Conservation (phyloP, 2,113 vertebrate species). For the Solea senegalensis region DNA sequence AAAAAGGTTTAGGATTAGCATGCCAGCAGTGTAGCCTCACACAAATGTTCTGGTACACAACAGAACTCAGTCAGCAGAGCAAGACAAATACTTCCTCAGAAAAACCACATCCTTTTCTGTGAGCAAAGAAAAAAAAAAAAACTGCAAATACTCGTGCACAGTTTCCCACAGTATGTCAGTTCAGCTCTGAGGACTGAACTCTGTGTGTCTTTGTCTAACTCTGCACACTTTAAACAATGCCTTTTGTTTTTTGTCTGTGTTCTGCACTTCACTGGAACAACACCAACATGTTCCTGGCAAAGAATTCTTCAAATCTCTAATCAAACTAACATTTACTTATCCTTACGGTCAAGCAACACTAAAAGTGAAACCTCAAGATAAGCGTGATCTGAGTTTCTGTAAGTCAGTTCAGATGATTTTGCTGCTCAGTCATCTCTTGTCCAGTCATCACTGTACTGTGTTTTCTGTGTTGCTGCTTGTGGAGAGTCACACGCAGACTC, state of each 20-base stretch:
- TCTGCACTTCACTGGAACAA: conserved; percentile 5
- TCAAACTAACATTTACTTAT: neutral
- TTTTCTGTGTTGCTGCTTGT: conserved; percentile 6
- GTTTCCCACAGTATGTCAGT: conserved; percentile 7
- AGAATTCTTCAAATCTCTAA: conserved; percentile 8
- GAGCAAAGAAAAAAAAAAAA: conserved; percentile 21
- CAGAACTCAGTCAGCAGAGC: conserved; percentile 50
- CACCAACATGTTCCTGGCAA: conserved; percentile 39
- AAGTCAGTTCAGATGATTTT: conserved; percentile 26
- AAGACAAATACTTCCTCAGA: conserved; percentile 57
- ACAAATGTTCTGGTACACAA: conserved; percentile 9
- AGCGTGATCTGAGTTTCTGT: conserved; percentile 34
- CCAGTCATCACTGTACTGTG: conserved; percentile 45
- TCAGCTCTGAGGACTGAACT: neutral
- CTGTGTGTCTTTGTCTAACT: neutral
- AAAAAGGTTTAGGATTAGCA: neutral
- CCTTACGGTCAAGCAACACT: conserved; percentile 44
- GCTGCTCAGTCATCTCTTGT: conserved; percentile 47
- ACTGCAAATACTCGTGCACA: conserved; percentile 3
- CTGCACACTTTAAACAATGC: neutral
- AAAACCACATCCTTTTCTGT: conserved; percentile 65
- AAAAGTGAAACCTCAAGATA: conserved; percentile 52
- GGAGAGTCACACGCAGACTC: neutral
- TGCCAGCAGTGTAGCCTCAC: neutral
- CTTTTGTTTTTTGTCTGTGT: conserved; percentile 14